A percentile compares a stretch with the other conserved stretches of the same genome.
Conservation (phyloP, 2,113 vertebrate genomes). For the Phasianus colchicus region DNA sequence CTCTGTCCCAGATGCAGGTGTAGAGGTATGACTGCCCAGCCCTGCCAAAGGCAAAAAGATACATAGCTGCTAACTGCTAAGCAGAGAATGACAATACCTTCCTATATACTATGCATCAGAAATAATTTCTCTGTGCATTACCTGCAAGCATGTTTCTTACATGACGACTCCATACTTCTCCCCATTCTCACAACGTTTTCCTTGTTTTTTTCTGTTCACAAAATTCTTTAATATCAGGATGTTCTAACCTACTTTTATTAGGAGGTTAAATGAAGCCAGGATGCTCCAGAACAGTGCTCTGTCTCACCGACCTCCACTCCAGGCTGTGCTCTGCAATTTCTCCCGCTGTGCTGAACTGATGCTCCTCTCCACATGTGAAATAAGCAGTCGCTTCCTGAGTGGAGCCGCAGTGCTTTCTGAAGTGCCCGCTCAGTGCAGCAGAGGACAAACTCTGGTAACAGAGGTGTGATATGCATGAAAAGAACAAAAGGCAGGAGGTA, state of each 20-base stretch:
- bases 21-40: background rate
- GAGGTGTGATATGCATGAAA: background rate
- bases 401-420: conserved; percentile 2
- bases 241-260: conserved; percentile 39
- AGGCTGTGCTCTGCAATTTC: conserved; percentile 45
- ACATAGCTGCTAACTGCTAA: background rate
- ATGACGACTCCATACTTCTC: background rate
- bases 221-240: conserved; percentile 14
- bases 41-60: background rate
- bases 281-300: conserved; percentile 41
- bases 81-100: background rate
- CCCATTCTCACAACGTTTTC: background rate
- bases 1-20: accelerated
- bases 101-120: background rate
- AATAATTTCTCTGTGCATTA: background rate
- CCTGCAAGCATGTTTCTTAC: background rate
- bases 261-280: conserved; percentile 67
- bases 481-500: conserved; percentile 10
- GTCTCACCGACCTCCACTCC: conserved; percentile 38
- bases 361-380: conserved; percentile 21
- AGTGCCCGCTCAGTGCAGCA: background rate
- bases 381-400: background rate
- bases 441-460: conserved; percentile 55
- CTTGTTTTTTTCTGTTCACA: background rate
- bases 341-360: conserved; percentile 27